Evolutionary conservation across 2,888 invertebrate species (phyloP).

Genomic region (Andrena hattorfiana): DNA sequence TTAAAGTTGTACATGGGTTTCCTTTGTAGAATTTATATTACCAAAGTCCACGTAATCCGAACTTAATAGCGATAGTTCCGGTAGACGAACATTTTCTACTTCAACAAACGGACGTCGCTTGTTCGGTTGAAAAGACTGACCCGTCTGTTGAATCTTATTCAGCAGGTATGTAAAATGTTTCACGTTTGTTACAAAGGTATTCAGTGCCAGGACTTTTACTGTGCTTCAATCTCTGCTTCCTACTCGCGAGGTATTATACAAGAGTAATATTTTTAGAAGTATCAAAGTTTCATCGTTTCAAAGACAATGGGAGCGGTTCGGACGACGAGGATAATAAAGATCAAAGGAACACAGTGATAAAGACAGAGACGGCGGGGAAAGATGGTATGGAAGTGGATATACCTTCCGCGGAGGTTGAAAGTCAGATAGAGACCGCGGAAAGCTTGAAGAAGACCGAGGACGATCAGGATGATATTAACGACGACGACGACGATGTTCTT

Average conservation of each 20-base stretch:
- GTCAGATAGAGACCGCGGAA: constrained; percentile 43
- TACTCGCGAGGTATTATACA: neutral
- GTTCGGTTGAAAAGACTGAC: constrained; percentile 56
- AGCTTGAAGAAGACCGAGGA: constrained; percentile 75
- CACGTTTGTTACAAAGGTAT: neutral
- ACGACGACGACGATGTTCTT: constrained; percentile 82
- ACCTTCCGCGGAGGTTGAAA: constrained; percentile 32
- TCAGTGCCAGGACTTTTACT: neutral
- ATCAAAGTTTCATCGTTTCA: constrained; percentile 86
- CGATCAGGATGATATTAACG: constrained; percentile 73
- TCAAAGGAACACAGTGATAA: constrained; percentile 53
- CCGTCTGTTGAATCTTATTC: constrained; percentile 40
- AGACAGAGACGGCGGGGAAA: constrained; percentile 46
- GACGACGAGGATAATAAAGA: constrained; percentile 79
- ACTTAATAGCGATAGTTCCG: constrained; percentile 86
- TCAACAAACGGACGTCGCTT: constrained; percentile 58
- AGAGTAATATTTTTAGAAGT: constrained; percentile 69
- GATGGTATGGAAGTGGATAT: constrained; percentile 46
- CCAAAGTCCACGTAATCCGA: constrained; percentile 83
- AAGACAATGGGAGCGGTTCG: constrained; percentile 85
- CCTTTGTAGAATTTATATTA: constrained; percentile 77
- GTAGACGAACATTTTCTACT: constrained; percentile 79
- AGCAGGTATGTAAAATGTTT: constrained; percentile 49
- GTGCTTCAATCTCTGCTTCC: neutral
- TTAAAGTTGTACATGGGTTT: neutral